phyloP scores from a whole-genome alignment of 2,888 invertebrate species.

The Tridacna gigas region DNA sequence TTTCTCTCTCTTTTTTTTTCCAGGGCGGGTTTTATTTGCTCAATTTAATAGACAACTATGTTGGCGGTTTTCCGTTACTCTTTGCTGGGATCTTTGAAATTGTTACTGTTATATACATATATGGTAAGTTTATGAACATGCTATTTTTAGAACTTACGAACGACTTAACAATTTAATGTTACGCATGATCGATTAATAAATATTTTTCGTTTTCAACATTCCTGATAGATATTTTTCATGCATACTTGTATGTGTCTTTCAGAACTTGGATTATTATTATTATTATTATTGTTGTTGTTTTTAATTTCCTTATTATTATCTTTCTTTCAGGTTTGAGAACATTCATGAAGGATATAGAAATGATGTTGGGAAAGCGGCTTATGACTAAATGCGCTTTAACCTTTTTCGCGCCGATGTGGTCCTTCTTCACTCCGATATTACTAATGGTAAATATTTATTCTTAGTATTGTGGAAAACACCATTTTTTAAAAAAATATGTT shows the following conservation, averaged over 20 bases:
- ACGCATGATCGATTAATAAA: too few species aligned
- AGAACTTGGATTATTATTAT: too few species aligned
- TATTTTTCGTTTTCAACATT: too few species aligned
- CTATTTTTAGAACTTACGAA: too few species aligned
- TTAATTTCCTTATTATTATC: not conserved
- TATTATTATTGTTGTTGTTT: too few species aligned
- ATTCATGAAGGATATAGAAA: slow-evolving; percentile 79
- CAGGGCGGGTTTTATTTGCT: slow-evolving; percentile 85
- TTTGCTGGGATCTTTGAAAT: slow-evolving; percentile 83
- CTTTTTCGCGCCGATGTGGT: slow-evolving; percentile 78
- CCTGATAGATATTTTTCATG: too few species aligned
- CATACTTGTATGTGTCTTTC: too few species aligned
- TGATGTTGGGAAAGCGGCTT: slow-evolving; percentile 78
- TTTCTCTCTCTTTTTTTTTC: slow-evolving; percentile 82
- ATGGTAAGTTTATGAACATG: slow-evolving; percentile 79
- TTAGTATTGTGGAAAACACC: too few species aligned
- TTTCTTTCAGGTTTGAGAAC: slow-evolving; percentile 71
- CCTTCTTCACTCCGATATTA: slow-evolving; percentile 76
- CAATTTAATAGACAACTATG: slow-evolving; percentile 81
- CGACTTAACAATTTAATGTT: too few species aligned
- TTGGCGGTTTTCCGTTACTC: slow-evolving; percentile 84
- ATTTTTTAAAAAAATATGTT: too few species aligned
- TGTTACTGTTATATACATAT: slow-evolving; percentile 81
- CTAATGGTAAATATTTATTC: slow-evolving; percentile 70
- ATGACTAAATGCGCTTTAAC: slow-evolving; percentile 59